Conservation (phyloP, 2,797 vertebrate species). For the Sternotherus odoratus region DNA sequence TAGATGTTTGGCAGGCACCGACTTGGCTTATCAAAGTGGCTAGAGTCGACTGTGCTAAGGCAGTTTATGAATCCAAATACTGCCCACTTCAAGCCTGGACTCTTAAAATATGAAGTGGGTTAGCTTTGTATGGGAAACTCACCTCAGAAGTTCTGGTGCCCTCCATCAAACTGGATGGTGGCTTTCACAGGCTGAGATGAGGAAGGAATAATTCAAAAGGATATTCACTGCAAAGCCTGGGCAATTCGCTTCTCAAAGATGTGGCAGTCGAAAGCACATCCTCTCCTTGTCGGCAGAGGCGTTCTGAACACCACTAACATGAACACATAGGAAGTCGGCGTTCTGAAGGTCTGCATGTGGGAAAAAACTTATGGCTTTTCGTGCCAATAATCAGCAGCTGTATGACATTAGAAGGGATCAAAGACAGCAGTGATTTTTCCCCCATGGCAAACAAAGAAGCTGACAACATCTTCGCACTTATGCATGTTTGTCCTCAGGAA, state of each 20-base stretch:
- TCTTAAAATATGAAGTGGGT: background rate
- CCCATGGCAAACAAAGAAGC: background rate
- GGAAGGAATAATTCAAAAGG: background rate
- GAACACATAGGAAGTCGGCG: background rate
- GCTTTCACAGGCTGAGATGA: background rate
- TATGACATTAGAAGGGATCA: background rate
- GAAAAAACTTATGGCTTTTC: background rate
- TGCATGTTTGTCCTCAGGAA: background rate
- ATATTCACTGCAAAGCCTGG: background rate
- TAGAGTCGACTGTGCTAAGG: background rate
- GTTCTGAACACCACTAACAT: background rate
- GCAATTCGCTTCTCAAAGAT: background rate
- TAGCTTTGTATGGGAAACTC: rapidly evolving
- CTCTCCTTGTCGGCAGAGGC: background rate
- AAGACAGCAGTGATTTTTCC: background rate
- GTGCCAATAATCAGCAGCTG: background rate
- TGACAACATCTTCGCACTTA: background rate
- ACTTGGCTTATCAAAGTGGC: background rate
- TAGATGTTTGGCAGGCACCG: background rate
- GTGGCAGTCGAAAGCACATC: background rate
- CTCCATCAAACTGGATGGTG: background rate
- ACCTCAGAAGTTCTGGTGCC: background rate
- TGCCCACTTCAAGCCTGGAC: background rate
- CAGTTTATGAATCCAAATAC: background rate
- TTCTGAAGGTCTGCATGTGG: background rate